Percentiles rank a stretch among this genome's conserved stretches.
Conservation (phyloP, 2,888 invertebrate species). For the Tenthredo distinguenda region DNA sequence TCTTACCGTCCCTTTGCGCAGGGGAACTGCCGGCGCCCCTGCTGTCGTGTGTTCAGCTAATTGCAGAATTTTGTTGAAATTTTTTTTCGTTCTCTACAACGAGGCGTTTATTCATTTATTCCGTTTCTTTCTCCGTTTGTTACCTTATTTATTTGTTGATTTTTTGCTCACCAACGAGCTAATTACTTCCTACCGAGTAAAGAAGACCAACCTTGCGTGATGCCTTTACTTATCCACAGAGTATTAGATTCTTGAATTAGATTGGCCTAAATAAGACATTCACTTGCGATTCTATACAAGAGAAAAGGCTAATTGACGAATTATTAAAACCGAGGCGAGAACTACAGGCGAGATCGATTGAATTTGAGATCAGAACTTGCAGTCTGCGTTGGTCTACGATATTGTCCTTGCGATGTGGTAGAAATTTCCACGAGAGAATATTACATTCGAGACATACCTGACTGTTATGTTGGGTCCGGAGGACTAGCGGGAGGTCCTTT, state of each 20-base stretch:
- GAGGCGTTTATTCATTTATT: constrained; percentile 26
- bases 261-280: neutral
- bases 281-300: neutral
- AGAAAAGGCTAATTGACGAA: neutral
- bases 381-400: neutral
- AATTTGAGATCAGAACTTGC: neutral
- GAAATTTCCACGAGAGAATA: neutral
- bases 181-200: neutral
- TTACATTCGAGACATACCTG: constrained; percentile 1
- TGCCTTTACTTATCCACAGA: neutral
- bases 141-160: neutral
- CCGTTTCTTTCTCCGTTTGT: neutral
- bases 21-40: constrained; percentile 22
- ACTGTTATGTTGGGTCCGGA: neutral
- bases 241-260: neutral
- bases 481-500: constrained; percentile 35
- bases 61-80: constrained; percentile 43
- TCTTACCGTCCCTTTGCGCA: constrained; percentile 38
- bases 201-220: neutral
- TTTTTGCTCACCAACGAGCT: neutral
- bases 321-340: neutral
- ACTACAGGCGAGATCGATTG: neutral
- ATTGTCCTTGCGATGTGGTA: neutral
- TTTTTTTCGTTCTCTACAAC: neutral
- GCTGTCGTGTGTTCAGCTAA: constrained; percentile 47